These are phyloP conservation scores for Drosophila villosipedis DNA, from an alignment of 2,888 invertebrate species.

Conservation along the genomic window DNA sequence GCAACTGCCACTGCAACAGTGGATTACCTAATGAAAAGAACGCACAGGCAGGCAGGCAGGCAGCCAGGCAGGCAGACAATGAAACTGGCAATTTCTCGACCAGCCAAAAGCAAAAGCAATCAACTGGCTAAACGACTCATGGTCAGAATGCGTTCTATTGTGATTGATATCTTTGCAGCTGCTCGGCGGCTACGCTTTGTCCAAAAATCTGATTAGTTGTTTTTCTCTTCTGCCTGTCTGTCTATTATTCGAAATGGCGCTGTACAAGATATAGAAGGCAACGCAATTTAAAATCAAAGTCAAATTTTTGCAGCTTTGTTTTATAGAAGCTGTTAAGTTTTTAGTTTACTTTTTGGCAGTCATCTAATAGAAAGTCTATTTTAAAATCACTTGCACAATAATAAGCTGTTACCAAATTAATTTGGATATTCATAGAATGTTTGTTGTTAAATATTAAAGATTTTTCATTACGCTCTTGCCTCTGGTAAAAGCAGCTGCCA, in stretches of 20 bases:
- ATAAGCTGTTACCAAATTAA: background rate
- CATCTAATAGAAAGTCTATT: background rate
- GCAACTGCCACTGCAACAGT: background rate
- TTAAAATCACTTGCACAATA: background rate
- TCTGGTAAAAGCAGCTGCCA: background rate
- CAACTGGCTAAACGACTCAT: constrained; percentile 3
- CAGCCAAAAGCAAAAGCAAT: constrained; percentile 9
- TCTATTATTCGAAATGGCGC: background rate
- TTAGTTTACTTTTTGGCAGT: background rate
- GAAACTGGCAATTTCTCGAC: constrained; percentile 1
- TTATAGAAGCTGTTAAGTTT: too few species aligned
- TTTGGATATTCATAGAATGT: constrained; percentile 1
- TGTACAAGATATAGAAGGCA: background rate
- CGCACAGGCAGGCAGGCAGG: background rate
- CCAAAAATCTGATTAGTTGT: background rate
- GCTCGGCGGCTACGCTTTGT: background rate
- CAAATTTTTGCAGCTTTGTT: background rate
- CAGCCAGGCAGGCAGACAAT: constrained; percentile 2
- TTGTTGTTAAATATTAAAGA: background rate
- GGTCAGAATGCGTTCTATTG: constrained; percentile 7
- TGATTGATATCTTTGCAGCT: constrained; percentile 11
- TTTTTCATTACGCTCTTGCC: too few species aligned
- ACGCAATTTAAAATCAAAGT: background rate
- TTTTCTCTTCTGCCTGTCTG: background rate
- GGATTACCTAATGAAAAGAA: constrained; percentile 1